Evolutionary conservation across 2,888 invertebrate genomes (phyloP).

Genomic region (Platycheirus albimanus): DNA sequence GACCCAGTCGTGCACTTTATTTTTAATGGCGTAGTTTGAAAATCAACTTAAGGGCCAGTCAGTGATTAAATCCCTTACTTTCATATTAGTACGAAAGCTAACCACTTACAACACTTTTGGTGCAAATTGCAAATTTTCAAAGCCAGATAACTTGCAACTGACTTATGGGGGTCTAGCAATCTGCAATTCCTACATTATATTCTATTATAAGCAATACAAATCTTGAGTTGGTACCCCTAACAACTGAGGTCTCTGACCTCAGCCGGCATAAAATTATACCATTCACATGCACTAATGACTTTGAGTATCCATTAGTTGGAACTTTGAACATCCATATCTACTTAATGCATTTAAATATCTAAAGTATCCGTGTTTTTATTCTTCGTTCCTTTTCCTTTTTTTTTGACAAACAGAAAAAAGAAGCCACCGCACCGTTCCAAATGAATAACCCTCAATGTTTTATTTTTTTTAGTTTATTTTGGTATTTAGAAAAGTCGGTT

Average conservation of each 20-base stretch:
- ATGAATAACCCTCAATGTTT: slow-evolving; percentile 34
- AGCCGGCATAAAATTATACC: background rate
- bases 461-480: slow-evolving; percentile 28
- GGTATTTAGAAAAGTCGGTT: slow-evolving; percentile 45
- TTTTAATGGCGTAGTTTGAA: no score
- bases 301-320: slow-evolving; percentile 31
- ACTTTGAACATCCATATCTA: background rate
- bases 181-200: no score
- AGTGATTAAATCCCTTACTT: no score
- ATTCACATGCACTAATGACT: slow-evolving; percentile 36
- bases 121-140: no score
- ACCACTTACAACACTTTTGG: no score
- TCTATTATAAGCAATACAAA: no score
- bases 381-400: background rate
- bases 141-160: no score
- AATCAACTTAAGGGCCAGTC: no score
- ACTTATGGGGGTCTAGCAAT: no score
- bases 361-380: slow-evolving; percentile 19
- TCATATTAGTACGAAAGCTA: no score
- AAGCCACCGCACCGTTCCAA: slow-evolving; percentile 59
- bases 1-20: no score
- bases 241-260: slow-evolving; percentile 25
- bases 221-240: no score
- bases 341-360: slow-evolving; percentile 10
- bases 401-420: background rate